Percentiles rank a stretch among this genome's conserved stretches.
Conservation (phyloP, 2,113 vertebrate species). For the Callipepla californica region DNA sequence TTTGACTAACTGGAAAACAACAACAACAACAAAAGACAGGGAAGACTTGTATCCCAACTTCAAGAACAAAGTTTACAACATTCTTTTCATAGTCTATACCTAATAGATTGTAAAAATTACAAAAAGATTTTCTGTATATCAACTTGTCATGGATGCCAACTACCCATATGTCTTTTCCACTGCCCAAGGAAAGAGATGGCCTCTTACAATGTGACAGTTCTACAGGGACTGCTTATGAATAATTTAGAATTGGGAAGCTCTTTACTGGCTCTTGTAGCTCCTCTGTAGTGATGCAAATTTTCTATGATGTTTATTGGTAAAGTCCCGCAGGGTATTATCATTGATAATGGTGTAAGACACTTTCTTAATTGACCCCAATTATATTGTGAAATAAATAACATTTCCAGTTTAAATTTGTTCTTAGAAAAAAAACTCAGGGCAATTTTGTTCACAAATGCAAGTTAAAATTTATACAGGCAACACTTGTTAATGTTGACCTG, state of each 20-base stretch:
- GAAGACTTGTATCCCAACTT: neutral
- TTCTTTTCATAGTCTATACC: neutral
- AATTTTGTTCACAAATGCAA: neutral
- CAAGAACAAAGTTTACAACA: neutral
- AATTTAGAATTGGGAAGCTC: neutral
- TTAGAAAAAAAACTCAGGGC: neutral
- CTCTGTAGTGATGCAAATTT: neutral
- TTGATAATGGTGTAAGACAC: neutral
- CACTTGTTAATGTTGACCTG: neutral
- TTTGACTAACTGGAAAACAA: neutral
- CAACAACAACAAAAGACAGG: neutral
- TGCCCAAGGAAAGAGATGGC: neutral
- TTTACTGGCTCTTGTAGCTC: neutral
- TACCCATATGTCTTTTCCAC: neutral
- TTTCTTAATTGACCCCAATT: neutral
- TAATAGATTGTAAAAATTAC: rapidly evolving
- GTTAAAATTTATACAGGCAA: neutral
- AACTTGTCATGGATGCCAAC: neutral
- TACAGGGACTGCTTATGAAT: neutral
- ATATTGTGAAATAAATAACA: neutral
- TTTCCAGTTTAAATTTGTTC: neutral
- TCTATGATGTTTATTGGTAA: neutral
- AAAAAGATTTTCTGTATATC: neutral
- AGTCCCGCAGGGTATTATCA: neutral
- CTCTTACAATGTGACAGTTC: neutral